phyloP scores from a whole-genome alignment of 2,113 vertebrate species.

The Polypterus senegalus region DNA sequence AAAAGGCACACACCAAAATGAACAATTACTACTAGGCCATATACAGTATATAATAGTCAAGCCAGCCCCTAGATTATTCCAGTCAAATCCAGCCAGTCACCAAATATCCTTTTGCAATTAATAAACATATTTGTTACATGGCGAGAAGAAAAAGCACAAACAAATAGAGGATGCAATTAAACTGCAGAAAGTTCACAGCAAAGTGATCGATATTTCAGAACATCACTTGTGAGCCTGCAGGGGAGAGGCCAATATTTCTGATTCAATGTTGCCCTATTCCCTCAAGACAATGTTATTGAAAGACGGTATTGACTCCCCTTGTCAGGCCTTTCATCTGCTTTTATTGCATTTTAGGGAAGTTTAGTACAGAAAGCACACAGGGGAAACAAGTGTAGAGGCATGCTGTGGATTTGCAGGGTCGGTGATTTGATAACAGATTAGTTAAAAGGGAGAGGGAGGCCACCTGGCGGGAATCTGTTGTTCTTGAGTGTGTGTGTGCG shows the following conservation, averaged over 20 bases:
- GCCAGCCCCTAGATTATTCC: too few species aligned
- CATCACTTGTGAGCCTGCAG: constrained; percentile 5
- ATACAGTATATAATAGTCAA: too few species aligned
- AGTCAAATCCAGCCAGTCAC: too few species aligned
- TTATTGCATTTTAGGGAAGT: constrained; percentile 21
- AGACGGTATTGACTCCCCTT: constrained; percentile 27
- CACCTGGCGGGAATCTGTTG: too few species aligned
- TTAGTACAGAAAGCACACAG: background rate
- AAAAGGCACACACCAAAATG: too few species aligned
- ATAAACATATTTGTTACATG: too few species aligned
- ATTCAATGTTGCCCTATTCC: constrained; percentile 23
- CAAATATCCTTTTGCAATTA: too few species aligned
- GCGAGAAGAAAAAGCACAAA: too few species aligned
- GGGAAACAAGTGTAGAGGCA: constrained; percentile 6
- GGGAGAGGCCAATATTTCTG: constrained; percentile 23
- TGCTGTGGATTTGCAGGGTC: background rate
- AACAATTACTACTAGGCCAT: too few species aligned
- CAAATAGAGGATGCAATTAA: background rate
- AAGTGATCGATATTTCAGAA: constrained; percentile 2
- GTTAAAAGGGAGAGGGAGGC: too few species aligned
- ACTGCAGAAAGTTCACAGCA: background rate
- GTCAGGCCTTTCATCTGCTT: constrained; percentile 29
- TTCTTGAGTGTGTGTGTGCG: too few species aligned
- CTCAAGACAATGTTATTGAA: constrained; percentile 22
- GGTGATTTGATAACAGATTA: too few species aligned